phyloP scores from a whole-genome alignment of 1,140 invertebrate species.

The Drosophila kepulauana region DNA sequence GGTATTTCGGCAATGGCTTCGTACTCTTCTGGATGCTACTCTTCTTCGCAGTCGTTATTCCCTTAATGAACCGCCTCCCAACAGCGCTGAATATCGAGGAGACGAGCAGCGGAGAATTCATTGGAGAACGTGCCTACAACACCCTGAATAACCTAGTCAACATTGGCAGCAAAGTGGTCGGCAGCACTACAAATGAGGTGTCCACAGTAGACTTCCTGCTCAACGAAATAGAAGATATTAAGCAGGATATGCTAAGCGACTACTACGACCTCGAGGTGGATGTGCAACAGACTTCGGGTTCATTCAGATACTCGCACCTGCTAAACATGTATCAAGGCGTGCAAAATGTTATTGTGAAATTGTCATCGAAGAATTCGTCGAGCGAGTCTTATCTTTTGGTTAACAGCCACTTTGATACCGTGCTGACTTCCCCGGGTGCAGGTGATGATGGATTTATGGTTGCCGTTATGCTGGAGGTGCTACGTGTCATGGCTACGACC shows the following conservation, averaged over 20 bases:
- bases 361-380: slow-evolving; percentile 86
- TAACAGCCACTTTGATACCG: slow-evolving; percentile 97
- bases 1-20: slow-evolving; percentile 26
- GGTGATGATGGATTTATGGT: slow-evolving; percentile 93
- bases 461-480: slow-evolving; percentile 94
- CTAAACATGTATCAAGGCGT: slow-evolving; percentile 88
- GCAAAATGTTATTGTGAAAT: slow-evolving; percentile 92
- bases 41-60: slow-evolving; percentile 65
- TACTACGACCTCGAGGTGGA: slow-evolving; percentile 62
- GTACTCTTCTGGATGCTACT: slow-evolving; percentile 60
- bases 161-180: slow-evolving; percentile 88
- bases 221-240: slow-evolving; percentile 61
- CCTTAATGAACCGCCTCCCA: slow-evolving; percentile 63
- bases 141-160: slow-evolving; percentile 88
- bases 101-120: slow-evolving; percentile 39
- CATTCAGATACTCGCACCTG: slow-evolving; percentile 87
- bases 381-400: slow-evolving; percentile 89
- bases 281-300: slow-evolving; percentile 88
- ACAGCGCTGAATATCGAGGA: slow-evolving; percentile 47
- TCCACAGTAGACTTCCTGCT: slow-evolving; percentile 86
- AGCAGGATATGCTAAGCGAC: slow-evolving; percentile 34
- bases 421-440: slow-evolving; percentile 89
- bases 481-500: slow-evolving; percentile 84
- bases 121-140: slow-evolving; percentile 63
- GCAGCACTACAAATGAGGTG: slow-evolving; percentile 88